These are phyloP conservation scores for Poeciliopsis occidentalis DNA, from an alignment of 2,113 vertebrate genomes.

Conservation along the genomic window DNA sequence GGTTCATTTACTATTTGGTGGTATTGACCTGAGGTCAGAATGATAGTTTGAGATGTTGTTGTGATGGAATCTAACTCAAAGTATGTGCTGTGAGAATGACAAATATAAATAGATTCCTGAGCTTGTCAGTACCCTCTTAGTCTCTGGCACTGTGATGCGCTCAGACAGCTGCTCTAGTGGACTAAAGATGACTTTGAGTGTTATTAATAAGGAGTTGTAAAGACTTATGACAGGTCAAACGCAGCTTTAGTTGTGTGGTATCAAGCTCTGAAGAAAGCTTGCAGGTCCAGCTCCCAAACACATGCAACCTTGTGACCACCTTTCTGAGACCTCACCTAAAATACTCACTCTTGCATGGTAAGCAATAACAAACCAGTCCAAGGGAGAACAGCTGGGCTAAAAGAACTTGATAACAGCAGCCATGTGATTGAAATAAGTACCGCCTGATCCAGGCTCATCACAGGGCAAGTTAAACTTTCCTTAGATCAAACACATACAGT, in stretches of 20 bases:
- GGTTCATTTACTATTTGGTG: not conserved
- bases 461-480: conserved; percentile 62
- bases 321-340: conserved; percentile 31
- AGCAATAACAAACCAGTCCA: conserved; percentile 25
- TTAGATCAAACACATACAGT: conserved; percentile 71
- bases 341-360: conserved; percentile 39
- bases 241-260: conserved; percentile 4
- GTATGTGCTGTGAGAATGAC: not conserved
- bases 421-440: conserved; percentile 69
- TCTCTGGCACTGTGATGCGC: conserved; percentile 4
- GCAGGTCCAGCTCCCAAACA: conserved; percentile 3
- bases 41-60: conserved; percentile 6
- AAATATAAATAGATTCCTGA: not conserved
- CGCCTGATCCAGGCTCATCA: conserved; percentile 68
- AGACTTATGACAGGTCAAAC: conserved; percentile 27
- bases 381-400: conserved; percentile 36
- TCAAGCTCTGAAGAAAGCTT: conserved; percentile 9
- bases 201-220: conserved; percentile 21
- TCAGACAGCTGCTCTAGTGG: conserved; percentile 30
- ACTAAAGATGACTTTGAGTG: conserved; percentile 25
- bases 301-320: conserved; percentile 29
- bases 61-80: not conserved
- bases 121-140: conserved; percentile 7
- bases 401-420: conserved; percentile 42
- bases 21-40: not conserved